Evolutionary conservation across 2,888 invertebrate species (phyloP), one percentile per base, ranked within the genome.

Genomic region (Zhuqinia jingwanae): DNA sequence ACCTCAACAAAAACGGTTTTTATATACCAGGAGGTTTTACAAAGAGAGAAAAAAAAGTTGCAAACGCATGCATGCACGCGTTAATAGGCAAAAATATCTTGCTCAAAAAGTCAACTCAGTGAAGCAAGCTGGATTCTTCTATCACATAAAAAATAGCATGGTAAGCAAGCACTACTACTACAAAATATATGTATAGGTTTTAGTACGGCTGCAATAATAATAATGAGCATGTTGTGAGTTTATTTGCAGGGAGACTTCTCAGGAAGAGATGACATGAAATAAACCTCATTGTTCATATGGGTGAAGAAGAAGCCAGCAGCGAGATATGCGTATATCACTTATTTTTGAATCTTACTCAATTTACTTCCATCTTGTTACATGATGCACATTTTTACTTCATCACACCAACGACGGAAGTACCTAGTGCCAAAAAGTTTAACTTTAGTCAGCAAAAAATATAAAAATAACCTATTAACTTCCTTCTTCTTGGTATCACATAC

Each of bases 371-470:
- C 17, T 36, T 65, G 3, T 65, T 11, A 11, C 11, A 6, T 1
- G 27, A 1, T 63, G 10, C n/a, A 60, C 20, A 65, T 36, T 65
- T 65, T 17, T 56, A 22, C 50, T 22, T 65, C 27, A 76, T 13
- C 13, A 79, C 53, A 22, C n/a, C n/a, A n/a, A n/a, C n/a, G n/a
- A 53, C 79, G 79, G 79, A 79, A 68, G 79, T 79, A 47, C 42
- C 30, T 27, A 50, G 68, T 79, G 79, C 79, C 79, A 79, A 79
- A 79, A 50, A n/a, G n/a, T n/a, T n/a, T n/a, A n/a, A n/a, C n/a
- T n/a, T n/a, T n/a, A n/a, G n/a, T n/a, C 50, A 58, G 36, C 78
- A 78, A 68, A n/a, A n/a, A n/a, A n/a, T n/a, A n/a, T n/a, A 42
- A 68, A 11, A 27, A 60, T 20, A 22, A 13, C 42, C 36, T 60